Percentiles rank a stretch among this genome's conserved stretches.
Conservation (phyloP, 2,113 vertebrate species). For the cattle (Bos taurus) region DNA sequence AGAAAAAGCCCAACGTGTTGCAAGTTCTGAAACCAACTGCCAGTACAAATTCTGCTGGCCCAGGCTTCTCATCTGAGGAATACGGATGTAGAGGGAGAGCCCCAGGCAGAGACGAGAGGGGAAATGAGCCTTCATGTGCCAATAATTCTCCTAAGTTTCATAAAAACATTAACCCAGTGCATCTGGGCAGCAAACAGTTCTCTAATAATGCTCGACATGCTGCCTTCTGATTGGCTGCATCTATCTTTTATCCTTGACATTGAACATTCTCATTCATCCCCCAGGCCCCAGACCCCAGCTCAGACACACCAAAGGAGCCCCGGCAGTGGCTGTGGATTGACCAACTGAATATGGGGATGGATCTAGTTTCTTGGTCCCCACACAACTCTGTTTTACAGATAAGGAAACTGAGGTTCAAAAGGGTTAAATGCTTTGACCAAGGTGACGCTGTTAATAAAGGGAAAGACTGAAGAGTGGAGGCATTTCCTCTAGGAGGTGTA, state of each 20-base stretch:
- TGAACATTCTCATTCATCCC: not conserved
- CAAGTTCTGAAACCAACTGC: conserved; percentile 37
- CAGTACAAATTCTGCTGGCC: not conserved
- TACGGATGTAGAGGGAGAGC: not conserved
- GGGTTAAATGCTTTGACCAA: not conserved
- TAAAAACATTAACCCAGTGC: not conserved
- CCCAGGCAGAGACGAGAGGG: not conserved
- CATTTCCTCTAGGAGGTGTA: not conserved
- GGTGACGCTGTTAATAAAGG: not conserved
- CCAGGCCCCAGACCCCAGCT: not conserved
- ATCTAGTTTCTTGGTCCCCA: not conserved
- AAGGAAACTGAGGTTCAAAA: not conserved
- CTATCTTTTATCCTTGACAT: not conserved
- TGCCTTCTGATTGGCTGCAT: not conserved
- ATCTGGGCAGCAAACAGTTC: not conserved
- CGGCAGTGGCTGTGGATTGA: not conserved
- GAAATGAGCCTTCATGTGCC: not conserved
- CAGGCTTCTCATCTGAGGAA: not conserved
- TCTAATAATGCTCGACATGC: fast-evolving
- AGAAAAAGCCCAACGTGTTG: conserved; percentile 30
- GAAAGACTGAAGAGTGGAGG: not conserved
- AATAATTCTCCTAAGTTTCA: not conserved
- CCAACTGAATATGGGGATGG: fast-evolving
- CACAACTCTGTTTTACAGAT: not conserved
- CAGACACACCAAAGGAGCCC: not conserved